Evolutionary conservation across 1,140 invertebrate species (phyloP).

Genomic region (Drosophila punjabiensis): DNA sequence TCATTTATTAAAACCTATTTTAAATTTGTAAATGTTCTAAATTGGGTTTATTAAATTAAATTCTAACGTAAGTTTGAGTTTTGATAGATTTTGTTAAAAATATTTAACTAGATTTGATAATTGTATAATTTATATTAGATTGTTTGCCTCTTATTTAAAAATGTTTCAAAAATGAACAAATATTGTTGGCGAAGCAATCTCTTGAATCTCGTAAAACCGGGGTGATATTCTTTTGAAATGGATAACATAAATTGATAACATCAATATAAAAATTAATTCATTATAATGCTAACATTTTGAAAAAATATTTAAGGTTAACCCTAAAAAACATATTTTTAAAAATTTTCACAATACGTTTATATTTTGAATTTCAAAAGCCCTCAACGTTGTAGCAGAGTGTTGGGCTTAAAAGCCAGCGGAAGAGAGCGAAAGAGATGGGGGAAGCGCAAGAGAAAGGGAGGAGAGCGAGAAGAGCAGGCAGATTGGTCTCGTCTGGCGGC

Average conservation of each 20-base stretch:
- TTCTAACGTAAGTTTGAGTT: too few species aligned
- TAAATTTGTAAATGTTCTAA: too few species aligned
- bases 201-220: too few species aligned
- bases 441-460: slow-evolving; percentile 7
- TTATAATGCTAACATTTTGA: background rate
- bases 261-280: background rate
- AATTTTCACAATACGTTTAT: background rate
- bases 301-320: background rate
- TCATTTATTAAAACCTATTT: too few species aligned
- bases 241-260: too few species aligned
- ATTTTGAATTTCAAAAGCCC: background rate
- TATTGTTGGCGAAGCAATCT: too few species aligned
- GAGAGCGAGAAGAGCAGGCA: slow-evolving; percentile 38
- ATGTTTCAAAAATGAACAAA: too few species aligned
- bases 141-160: too few species aligned
- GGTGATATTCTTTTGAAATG: too few species aligned
- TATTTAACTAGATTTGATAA: too few species aligned
- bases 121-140: too few species aligned
- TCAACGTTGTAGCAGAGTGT: slow-evolving; percentile 29
- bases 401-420: slow-evolving; percentile 7
- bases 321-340: background rate
- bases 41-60: background rate
- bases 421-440: slow-evolving; percentile 15
- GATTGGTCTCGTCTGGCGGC: slow-evolving; percentile 49
- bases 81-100: too few species aligned